A percentile compares a stretch with the other conserved stretches of the same genome.
These are phyloP conservation scores for Archilochus colubris DNA, from an alignment of 2,113 vertebrate species.

Conservation along the genomic window DNA sequence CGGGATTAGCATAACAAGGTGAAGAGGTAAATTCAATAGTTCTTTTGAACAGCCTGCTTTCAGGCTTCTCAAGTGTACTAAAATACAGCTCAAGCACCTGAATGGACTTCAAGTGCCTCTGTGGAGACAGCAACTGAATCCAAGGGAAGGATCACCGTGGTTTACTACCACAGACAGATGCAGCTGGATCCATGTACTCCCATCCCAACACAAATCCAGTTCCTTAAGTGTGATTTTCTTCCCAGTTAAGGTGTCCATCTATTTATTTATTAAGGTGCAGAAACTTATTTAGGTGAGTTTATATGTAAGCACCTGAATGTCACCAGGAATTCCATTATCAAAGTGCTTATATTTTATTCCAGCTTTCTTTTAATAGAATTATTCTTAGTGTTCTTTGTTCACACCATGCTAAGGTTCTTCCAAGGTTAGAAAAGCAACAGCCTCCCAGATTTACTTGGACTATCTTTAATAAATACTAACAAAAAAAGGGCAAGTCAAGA, in stretches of 20 bases:
- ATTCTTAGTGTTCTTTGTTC: not conserved
- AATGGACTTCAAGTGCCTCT: not conserved
- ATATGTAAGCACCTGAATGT: not conserved
- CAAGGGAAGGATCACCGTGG: not conserved
- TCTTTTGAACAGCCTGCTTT: not conserved
- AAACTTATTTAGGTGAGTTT: not conserved
- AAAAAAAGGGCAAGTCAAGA: not conserved
- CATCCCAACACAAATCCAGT: not conserved
- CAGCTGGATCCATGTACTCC: not conserved
- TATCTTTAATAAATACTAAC: not conserved
- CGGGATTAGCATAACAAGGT: not conserved
- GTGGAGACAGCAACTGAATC: not conserved
- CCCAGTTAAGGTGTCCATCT: not conserved
- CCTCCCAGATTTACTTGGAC: not conserved
- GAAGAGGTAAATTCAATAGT: not conserved
- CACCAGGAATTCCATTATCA: not conserved
- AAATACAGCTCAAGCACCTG: not conserved
- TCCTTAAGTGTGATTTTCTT: not conserved
- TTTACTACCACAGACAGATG: not conserved
- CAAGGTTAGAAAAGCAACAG: not conserved
- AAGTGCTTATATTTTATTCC: not conserved
- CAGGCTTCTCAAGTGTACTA: not conserved
- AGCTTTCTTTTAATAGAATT: not conserved
- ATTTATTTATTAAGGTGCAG: not conserved
- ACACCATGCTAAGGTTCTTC: not conserved